phyloP scores from a whole-genome alignment of 2,113 vertebrate genomes.

The Hippocampus comes region DNA sequence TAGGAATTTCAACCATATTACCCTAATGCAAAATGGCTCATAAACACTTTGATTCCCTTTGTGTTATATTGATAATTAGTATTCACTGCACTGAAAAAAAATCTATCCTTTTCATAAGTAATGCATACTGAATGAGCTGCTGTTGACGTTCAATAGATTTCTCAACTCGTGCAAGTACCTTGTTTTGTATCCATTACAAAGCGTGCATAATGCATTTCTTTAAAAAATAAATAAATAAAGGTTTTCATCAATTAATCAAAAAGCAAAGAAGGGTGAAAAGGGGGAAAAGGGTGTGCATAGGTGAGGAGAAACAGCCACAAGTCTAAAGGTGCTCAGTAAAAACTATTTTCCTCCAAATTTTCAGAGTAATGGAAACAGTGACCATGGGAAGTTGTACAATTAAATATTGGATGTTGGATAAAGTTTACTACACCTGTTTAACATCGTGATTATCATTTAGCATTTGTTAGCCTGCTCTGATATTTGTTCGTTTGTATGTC shows the following conservation, averaged over 20 bases:
- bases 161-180: conserved; percentile 32
- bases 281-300: neutral
- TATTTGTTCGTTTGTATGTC: conserved; percentile 49
- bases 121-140: conserved; percentile 50
- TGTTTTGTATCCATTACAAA: conserved; percentile 65
- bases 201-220: conserved; percentile 60
- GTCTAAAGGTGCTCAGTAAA: conserved; percentile 31
- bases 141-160: conserved; percentile 53
- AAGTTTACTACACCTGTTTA: conserved; percentile 1
- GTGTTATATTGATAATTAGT: conserved; percentile 19
- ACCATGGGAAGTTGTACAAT: conserved; percentile 51
- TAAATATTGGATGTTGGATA: neutral
- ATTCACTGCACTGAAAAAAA: conserved; percentile 43
- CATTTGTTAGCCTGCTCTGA: conserved; percentile 20
- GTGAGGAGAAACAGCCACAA: conserved; percentile 50
- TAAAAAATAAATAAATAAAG: conserved; percentile 19
- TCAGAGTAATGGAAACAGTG: conserved; percentile 49
- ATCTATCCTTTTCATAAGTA: conserved; percentile 49
- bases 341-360: conserved; percentile 60
- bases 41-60: conserved; percentile 23
- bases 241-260: conserved; percentile 61
- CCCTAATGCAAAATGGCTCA: conserved; percentile 27
- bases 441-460: conserved; percentile 5
- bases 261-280: conserved; percentile 13
- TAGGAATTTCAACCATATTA: conserved; percentile 26